Evolutionary conservation across 2,113 vertebrate species (phyloP), one percentile per base, ranked within the genome.

Genomic region (Miniopterus natalensis): DNA sequence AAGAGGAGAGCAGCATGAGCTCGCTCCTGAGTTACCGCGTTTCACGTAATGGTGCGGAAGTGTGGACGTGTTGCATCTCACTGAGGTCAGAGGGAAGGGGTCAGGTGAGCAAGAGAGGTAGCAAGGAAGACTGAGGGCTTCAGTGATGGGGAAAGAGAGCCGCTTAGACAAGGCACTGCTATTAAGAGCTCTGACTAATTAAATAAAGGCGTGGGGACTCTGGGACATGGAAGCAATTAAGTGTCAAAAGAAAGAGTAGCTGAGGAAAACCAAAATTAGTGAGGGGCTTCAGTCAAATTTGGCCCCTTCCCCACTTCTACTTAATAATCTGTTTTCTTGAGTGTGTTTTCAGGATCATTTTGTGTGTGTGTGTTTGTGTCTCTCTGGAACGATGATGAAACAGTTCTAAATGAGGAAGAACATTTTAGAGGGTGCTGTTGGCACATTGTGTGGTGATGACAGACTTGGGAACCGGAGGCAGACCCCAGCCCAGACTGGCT

Each of bases 271-370:
- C 84, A 59, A 25, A 90, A 21, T 75, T 42, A 90, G 5, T 51
- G 47, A 66, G 47, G 53, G 18, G 20, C 25, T 55, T 81, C 42
- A 8, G 11, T 68, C 21, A 80, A 49, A 63, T 74, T 21, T 61
- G 61, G 77, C 68, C 42, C 3, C 17, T 31, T 86, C 8, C 63
- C 53, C 73, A 65, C 3, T 59, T 83, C 90, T 83, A 6, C 21
- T 71, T 49, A 92, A 77, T 49, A 83, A 8, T 75, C 59, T 20
- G 36, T 80, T 92, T 95, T 79, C 65, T 92, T 29, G 7, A 89
- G 73, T 66, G 51, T 42, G 13, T 65, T 47, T 20, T 53, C 31
- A 49, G 12, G 53, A 65, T 78, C 5, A 17, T 36, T 36, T 36
- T 36, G 36, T 36, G 36, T 36, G 36, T 36, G 36, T 36, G 36